A percentile compares a stretch with the other conserved stretches of the same genome.
phyloP scores from a whole-genome alignment of 2,888 invertebrate genomes.

The Limnephilus marmoratus region DNA sequence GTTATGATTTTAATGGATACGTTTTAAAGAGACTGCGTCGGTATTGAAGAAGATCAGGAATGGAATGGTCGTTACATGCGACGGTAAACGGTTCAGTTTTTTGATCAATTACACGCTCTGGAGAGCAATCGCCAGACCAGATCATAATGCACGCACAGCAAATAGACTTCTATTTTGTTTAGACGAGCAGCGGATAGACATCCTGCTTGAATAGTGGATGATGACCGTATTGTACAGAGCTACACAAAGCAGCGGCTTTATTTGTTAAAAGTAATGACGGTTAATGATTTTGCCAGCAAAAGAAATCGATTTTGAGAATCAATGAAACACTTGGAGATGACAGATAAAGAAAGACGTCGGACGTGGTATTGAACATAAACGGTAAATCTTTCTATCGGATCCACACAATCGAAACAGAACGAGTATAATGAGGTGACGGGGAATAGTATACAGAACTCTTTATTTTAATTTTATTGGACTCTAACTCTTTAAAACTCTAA shows the following conservation, averaged over 20 bases:
- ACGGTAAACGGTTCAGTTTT: slow-evolving; percentile 40
- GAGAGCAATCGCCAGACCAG: slow-evolving; percentile 35
- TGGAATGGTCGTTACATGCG: slow-evolving; percentile 10
- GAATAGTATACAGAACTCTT: background rate
- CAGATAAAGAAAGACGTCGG: background rate
- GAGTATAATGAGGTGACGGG: background rate
- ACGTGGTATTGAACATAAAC: background rate
- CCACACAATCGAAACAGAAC: background rate
- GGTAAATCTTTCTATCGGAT: background rate
- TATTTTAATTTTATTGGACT: background rate
- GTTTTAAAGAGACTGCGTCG: background rate
- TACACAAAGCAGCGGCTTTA: background rate
- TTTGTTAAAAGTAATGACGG: slow-evolving; percentile 31
- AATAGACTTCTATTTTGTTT: background rate
- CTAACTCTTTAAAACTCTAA: background rate
- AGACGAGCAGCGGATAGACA: background rate
- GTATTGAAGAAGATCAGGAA: slow-evolving; percentile 14
- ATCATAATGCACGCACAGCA: slow-evolving; percentile 42
- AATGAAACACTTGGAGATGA: background rate
- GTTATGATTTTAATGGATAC: background rate
- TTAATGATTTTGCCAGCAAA: slow-evolving; percentile 22
- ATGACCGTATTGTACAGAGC: background rate
- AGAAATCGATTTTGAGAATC: slow-evolving; percentile 25
- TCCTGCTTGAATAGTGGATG: slow-evolving; percentile 22
- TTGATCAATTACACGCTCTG: slow-evolving; percentile 34